phyloP scores from a whole-genome alignment of 1,140 invertebrate genomes.

The Drepana arcuata region DNA sequence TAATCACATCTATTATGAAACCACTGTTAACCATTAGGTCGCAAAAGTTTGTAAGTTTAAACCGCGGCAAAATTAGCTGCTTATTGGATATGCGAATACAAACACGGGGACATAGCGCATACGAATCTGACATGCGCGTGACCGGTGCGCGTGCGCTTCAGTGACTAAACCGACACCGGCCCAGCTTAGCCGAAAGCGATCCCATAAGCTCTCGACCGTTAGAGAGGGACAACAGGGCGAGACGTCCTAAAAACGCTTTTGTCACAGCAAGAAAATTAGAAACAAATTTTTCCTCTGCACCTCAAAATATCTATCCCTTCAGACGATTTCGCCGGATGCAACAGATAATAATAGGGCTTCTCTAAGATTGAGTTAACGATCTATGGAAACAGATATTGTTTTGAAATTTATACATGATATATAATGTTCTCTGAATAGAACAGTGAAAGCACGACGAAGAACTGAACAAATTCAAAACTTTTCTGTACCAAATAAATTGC shows the following conservation, averaged over 20 bases:
- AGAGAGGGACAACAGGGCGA: conserved; percentile 14
- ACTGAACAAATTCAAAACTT: too few relatives aligned
- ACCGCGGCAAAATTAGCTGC: conserved; percentile 12
- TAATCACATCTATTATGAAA: conserved; percentile 4
- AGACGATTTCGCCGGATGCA: too few relatives aligned
- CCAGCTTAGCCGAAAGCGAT: conserved; percentile 34
- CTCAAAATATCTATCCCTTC: neutral
- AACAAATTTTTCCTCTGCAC: conserved; percentile 10
- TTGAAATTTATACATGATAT: neutral
- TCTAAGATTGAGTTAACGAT: neutral
- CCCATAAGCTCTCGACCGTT: conserved; percentile 29
- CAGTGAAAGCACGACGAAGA: neutral
- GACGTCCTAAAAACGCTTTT: conserved; percentile 17
- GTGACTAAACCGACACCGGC: conserved; percentile 34
- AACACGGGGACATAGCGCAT: neutral
- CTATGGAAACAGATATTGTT: neutral
- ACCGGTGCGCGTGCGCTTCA: conserved; percentile 46
- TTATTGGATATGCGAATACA: neutral
- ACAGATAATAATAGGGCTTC: too few relatives aligned
- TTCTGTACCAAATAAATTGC: too few relatives aligned
- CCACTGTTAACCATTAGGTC: conserved; percentile 7
- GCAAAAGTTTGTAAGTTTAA: conserved; percentile 7
- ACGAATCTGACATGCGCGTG: conserved; percentile 22
- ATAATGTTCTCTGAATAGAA: neutral
- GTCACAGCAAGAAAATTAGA: conserved; percentile 22